These are phyloP conservation scores for Seladonia tumulorum DNA, from an alignment of 2,888 invertebrate species.

Conservation along the genomic window DNA sequence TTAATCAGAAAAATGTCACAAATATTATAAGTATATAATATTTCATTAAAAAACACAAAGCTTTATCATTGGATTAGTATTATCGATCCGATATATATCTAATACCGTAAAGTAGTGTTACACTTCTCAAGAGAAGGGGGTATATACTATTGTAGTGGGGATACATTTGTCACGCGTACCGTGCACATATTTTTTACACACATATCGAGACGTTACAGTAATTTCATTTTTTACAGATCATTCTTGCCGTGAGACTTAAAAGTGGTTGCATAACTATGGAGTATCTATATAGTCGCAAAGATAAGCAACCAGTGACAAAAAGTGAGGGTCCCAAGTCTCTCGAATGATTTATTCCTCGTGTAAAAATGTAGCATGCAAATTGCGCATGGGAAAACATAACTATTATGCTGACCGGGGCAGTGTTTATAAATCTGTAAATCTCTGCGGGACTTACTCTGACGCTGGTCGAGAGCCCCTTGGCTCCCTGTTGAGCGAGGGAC, in stretches of 20 bases:
- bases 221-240: neutral
- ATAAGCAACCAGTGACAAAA: neutral
- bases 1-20: neutral
- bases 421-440: neutral
- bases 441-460: constrained; percentile 72
- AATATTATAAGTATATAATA: neutral
- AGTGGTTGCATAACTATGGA: constrained; percentile 63
- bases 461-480: constrained; percentile 80
- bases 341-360: neutral
- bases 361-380: neutral
- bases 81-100: neutral
- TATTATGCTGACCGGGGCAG: neutral
- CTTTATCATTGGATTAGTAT: neutral
- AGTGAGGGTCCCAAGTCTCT: neutral
- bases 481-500: constrained; percentile 76
- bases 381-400: neutral
- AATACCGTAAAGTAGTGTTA: neutral
- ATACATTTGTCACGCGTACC: neutral
- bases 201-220: neutral
- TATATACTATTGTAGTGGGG: too few species aligned
- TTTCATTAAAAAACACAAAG: neutral
- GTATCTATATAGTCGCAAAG: neutral
- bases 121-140: neutral
- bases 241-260: neutral
- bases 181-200: neutral